Conservation (phyloP, 2,888 invertebrate species). For the Oasisia sp. region DNA sequence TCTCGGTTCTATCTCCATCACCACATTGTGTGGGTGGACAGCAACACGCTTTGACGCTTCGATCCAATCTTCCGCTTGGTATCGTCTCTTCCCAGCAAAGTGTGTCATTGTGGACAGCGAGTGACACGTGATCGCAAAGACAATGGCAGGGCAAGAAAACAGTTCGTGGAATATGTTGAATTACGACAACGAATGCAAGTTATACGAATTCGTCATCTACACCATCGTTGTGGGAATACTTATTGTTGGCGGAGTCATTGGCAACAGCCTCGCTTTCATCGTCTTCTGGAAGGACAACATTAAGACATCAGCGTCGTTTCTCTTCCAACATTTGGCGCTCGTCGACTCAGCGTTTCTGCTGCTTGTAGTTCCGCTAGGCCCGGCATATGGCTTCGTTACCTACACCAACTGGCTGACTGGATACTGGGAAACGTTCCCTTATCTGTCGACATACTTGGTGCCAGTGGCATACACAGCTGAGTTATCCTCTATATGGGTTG, state of each 20-base stretch:
- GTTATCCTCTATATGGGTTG: slow-evolving; percentile 43
- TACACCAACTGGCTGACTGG: slow-evolving; percentile 31
- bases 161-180: neutral
- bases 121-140: neutral
- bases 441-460: slow-evolving; percentile 31
- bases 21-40: neutral
- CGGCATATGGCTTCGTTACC: slow-evolving; percentile 32
- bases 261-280: slow-evolving; percentile 39
- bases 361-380: slow-evolving; percentile 37
- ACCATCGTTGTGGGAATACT: neutral
- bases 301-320: slow-evolving; percentile 42
- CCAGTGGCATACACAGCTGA: slow-evolving; percentile 39
- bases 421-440: slow-evolving; percentile 18
- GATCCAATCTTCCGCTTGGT: neutral
- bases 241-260: slow-evolving; percentile 28
- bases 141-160: neutral
- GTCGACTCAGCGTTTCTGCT: slow-evolving; percentile 34
- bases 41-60: neutral
- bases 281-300: slow-evolving; percentile 42
- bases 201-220: neutral
- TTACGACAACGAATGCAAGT: neutral
- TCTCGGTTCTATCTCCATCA: too few species aligned
- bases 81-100: neutral
- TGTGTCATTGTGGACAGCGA: neutral
- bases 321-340: slow-evolving; percentile 42